Conservation (phyloP, 2,888 invertebrate genomes). For the Thelaira solivaga region DNA sequence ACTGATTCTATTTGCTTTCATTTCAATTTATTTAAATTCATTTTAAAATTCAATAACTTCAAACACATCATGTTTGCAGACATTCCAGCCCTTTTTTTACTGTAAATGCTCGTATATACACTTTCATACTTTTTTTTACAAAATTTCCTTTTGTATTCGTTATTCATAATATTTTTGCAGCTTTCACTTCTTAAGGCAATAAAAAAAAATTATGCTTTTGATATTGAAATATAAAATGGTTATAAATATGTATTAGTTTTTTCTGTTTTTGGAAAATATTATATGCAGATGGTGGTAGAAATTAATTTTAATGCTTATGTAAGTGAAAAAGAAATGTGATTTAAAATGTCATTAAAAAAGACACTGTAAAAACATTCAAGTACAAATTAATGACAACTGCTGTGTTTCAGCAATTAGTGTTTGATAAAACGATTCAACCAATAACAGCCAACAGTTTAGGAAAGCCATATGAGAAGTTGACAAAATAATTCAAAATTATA, state of each 20-base stretch:
- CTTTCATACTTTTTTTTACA: neutral
- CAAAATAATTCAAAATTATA: neutral
- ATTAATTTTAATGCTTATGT: constrained; percentile 32
- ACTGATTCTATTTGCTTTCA: too few species aligned
- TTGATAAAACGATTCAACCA: neutral
- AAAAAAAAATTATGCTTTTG: neutral
- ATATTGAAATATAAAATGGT: neutral
- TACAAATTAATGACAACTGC: constrained; percentile 7
- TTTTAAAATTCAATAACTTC: neutral
- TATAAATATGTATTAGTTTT: neutral
- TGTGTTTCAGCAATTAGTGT: neutral
- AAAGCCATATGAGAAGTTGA: neutral
- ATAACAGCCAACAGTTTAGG: neutral
- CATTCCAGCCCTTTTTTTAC: neutral
- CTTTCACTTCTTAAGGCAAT: constrained; percentile 32
- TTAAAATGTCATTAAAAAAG: constrained; percentile 21
- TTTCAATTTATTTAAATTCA: neutral
- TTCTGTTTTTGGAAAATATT: too few species aligned
- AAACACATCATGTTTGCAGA: neutral
- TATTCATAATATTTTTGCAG: constrained; percentile 1
- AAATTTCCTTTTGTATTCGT: constrained; percentile 8
- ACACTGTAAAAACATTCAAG: neutral
- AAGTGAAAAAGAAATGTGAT: too few species aligned
- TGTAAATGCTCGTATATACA: too few species aligned
- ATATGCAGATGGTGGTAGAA: too few species aligned